Conservation (phyloP, 2,797 vertebrate genomes). For the Chelonia mydas region DNA sequence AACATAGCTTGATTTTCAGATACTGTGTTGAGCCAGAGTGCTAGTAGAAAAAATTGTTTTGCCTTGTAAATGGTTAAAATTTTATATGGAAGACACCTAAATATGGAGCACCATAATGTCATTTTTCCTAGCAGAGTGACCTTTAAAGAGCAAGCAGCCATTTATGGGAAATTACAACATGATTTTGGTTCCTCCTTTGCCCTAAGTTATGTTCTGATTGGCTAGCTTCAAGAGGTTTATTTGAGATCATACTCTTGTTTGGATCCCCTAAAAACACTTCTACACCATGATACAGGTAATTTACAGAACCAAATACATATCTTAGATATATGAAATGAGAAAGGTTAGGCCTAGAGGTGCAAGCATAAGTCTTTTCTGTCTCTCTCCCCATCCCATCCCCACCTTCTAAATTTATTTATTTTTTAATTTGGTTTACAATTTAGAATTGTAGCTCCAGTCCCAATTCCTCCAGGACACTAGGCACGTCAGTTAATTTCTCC, state of each 20-base stretch:
- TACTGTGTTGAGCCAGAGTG: neutral
- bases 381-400: neutral
- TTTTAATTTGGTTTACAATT: neutral
- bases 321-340: neutral
- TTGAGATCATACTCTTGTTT: neutral
- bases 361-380: neutral
- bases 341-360: neutral
- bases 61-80: neutral
- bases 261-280: neutral
- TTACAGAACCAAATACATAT: neutral
- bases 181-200: neutral
- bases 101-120: neutral
- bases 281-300: neutral
- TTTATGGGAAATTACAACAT: neutral
- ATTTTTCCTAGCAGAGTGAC: neutral
- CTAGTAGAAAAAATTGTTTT: constrained; percentile 19
- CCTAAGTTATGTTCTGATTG: neutral
- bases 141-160: neutral
- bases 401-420: neutral
- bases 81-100: constrained; percentile 3
- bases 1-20: constrained; percentile 21
- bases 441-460: neutral
- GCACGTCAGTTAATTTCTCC: neutral
- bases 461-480: neutral
- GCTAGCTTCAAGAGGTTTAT: neutral